Conservation (phyloP, 1,140 invertebrate species). For the Drosophila lacertosa region DNA sequence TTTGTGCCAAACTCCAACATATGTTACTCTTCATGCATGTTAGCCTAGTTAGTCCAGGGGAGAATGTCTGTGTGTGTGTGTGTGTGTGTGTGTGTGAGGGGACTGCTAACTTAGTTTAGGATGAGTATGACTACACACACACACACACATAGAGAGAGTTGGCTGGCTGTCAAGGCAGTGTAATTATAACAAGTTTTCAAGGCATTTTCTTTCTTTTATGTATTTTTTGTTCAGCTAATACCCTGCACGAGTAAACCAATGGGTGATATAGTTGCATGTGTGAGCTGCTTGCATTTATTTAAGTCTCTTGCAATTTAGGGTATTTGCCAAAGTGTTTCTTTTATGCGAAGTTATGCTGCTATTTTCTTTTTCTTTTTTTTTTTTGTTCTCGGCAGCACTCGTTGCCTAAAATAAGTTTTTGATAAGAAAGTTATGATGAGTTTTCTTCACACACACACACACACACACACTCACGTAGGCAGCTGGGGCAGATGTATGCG, state of each 20-base stretch:
- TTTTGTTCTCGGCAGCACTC: slow-evolving; percentile 49
- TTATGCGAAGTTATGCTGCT: slow-evolving; percentile 2
- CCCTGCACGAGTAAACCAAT: not conserved
- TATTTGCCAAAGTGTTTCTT: not conserved
- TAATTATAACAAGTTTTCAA: slow-evolving; percentile 81
- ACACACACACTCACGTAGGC: not conserved
- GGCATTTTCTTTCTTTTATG: slow-evolving; percentile 57
- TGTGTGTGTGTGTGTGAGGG: not conserved
- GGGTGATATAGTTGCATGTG: too few species aligned
- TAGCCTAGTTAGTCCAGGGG: slow-evolving; percentile 33
- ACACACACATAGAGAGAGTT: slow-evolving; percentile 6
- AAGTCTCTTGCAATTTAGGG: not conserved
- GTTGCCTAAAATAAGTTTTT: slow-evolving; percentile 69
- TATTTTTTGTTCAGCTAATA: slow-evolving; percentile 20
- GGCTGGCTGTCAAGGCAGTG: slow-evolving; percentile 41
- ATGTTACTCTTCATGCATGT: slow-evolving; percentile 75
- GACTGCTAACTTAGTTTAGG: slow-evolving; percentile 36
- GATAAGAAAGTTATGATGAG: slow-evolving; percentile 83
- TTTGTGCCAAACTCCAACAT: slow-evolving; percentile 75
- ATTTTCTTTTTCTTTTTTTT: slow-evolving; percentile 18
- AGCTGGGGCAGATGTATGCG: slow-evolving; percentile 54
- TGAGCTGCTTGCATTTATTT: too few species aligned
- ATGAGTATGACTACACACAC: slow-evolving; percentile 3
- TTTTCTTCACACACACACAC: slow-evolving; percentile 60
- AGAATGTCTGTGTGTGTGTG: not conserved